Evolutionary conservation across 2,888 invertebrate genomes (phyloP).

Genomic region (Cerastoderma edule): DNA sequence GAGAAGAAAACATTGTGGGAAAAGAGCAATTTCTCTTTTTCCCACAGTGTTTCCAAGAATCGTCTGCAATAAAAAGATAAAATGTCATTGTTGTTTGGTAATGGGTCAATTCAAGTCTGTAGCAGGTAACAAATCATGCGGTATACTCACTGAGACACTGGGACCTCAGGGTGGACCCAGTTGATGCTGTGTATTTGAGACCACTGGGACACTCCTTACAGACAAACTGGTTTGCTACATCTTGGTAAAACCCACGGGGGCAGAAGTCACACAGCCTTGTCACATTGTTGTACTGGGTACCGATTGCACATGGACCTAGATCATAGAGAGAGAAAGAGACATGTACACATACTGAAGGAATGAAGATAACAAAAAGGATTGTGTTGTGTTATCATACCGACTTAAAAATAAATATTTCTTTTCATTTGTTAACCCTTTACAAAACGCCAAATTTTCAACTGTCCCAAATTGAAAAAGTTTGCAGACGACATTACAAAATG

Average conservation of each 20-base stretch:
- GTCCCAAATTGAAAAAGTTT: background rate
- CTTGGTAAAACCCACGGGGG: conserved; percentile 84
- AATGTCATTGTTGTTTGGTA: no score
- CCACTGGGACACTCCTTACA: conserved; percentile 86
- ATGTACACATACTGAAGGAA: no score
- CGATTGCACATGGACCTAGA: conserved; percentile 44
- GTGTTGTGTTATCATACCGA: no score
- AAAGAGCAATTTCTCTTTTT: no score
- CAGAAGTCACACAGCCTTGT: conserved; percentile 91
- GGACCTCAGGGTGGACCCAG: conserved; percentile 43
- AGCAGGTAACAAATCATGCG: no score
- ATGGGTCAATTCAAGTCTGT: no score
- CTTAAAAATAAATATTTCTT: no score
- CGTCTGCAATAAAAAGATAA: no score
- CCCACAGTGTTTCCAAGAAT: no score
- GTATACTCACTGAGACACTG: conserved; percentile 67
- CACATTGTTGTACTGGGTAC: conserved; percentile 34
- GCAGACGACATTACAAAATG: background rate
- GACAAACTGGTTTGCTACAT: conserved; percentile 88
- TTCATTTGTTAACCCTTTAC: conserved; percentile 6
- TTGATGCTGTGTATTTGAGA: conserved; percentile 42
- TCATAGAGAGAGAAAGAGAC: background rate
- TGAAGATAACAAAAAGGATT: no score
- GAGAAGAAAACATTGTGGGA: no score
- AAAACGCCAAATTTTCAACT: background rate